Conservation (phyloP, 2,797 vertebrate genomes). For the Halcyon smyrnensis region DNA sequence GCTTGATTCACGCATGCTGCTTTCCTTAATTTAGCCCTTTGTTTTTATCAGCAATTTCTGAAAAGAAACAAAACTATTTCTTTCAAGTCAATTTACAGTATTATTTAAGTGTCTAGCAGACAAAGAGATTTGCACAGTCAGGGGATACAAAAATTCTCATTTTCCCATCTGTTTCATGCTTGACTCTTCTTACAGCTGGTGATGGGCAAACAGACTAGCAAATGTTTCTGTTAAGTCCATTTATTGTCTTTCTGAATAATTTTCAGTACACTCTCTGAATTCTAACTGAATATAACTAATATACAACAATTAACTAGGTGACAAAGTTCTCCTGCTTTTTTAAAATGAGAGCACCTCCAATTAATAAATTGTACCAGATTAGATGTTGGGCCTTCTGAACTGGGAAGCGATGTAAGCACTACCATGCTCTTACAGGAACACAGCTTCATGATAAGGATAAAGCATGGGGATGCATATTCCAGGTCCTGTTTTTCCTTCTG, state of each 20-base stretch:
- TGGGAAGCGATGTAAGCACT: background rate
- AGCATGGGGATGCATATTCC: background rate
- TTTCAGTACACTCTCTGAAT: background rate
- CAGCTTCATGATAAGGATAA: background rate
- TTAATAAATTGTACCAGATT: background rate
- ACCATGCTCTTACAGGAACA: background rate
- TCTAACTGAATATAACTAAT: background rate
- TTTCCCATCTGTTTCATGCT: background rate
- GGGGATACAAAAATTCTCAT: background rate
- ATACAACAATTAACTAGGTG: background rate
- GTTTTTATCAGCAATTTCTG: background rate
- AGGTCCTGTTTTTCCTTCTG: background rate
- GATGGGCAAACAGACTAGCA: background rate
- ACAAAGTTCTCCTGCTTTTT: background rate
- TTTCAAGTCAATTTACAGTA: background rate
- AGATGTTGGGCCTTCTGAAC: background rate
- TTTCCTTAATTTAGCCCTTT: background rate
- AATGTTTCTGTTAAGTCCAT: background rate
- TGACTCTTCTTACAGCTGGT: background rate
- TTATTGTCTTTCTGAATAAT: background rate
- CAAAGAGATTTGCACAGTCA: background rate
- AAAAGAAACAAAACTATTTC: background rate
- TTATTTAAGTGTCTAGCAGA: background rate
- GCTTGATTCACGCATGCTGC: accelerated
- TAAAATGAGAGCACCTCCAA: background rate